phyloP scores from a whole-genome alignment of 2,797 vertebrate species.

The Acomys russatus region DNA sequence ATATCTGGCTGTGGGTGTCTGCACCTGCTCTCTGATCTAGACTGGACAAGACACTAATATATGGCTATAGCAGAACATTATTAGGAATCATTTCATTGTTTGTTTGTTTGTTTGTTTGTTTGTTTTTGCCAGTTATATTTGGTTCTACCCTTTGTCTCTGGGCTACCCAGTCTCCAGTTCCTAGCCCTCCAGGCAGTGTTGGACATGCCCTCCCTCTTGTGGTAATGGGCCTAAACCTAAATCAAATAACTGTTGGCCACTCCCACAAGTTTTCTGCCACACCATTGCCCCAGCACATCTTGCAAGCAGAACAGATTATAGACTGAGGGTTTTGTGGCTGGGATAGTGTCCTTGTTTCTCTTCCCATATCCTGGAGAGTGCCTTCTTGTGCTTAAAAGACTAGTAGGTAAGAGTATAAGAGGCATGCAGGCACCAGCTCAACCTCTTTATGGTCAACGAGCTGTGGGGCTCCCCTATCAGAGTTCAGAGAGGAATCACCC shows the following conservation, averaged over 20 bases:
- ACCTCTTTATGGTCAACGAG: not conserved
- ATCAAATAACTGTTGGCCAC: not conserved
- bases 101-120: no score
- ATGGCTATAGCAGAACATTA: not conserved
- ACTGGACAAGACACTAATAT: not conserved
- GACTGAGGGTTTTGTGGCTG: not conserved
- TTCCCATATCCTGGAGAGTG: not conserved
- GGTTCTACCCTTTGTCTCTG: not conserved
- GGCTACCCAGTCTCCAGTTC: not conserved
- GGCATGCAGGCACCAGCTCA: not conserved
- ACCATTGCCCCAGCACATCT: not conserved
- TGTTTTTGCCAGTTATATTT: not conserved
- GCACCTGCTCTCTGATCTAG: not conserved
- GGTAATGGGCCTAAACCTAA: not conserved
- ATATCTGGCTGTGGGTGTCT: no score
- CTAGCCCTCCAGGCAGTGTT: not conserved
- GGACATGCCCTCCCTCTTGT: not conserved
- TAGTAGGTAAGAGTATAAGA: not conserved
- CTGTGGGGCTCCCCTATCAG: not conserved
- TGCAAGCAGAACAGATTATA: not conserved
- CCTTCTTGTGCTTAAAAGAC: not conserved
- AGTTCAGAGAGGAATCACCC: not conserved
- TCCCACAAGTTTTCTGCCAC: not conserved
- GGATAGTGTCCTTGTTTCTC: not conserved
- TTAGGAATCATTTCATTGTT: not conserved